Evolutionary conservation across 1,140 invertebrate species (phyloP).

Genomic region (Drosophila novamexicana): DNA sequence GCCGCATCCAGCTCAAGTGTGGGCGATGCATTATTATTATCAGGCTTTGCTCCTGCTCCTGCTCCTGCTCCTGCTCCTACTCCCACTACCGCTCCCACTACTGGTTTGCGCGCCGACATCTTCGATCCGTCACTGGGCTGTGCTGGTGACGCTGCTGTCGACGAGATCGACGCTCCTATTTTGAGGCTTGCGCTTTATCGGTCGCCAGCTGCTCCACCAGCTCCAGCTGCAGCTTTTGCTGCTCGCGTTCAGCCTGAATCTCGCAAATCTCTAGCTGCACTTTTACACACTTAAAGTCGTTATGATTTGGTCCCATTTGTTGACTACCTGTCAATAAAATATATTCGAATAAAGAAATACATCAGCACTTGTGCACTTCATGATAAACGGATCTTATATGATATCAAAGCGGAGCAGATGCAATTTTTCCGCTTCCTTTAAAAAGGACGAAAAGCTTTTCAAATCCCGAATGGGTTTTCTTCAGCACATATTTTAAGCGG

Average conservation of each 20-base stretch:
- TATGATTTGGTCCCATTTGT: slow-evolving; percentile 79
- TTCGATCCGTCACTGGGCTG: slow-evolving; percentile 53
- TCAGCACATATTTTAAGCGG: not conserved
- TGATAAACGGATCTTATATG: too few species aligned
- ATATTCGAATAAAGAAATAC: not conserved
- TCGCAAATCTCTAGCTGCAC: slow-evolving; percentile 40
- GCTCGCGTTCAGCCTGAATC: slow-evolving; percentile 12
- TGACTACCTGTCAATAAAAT: slow-evolving; percentile 44
- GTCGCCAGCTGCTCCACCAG: slow-evolving; percentile 20
- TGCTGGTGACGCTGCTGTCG: slow-evolving; percentile 62
- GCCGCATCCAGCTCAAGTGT: slow-evolving; percentile 20
- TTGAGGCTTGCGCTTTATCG: slow-evolving; percentile 44
- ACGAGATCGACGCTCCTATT: slow-evolving; percentile 77
- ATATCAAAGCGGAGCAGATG: too few species aligned
- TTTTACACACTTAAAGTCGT: slow-evolving; percentile 64
- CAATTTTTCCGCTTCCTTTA: too few species aligned
- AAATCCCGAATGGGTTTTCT: too few species aligned
- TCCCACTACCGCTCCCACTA: slow-evolving; percentile 27
- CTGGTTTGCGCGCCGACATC: slow-evolving; percentile 78
- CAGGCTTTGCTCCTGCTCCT: slow-evolving; percentile 17
- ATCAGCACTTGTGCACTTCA: too few species aligned
- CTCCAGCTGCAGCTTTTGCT: slow-evolving; percentile 13
- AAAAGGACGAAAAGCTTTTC: too few species aligned
- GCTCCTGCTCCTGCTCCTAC: not conserved
- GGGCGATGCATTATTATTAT: slow-evolving; percentile 34